Conservation (phyloP, 2,888 invertebrate species). For the Eudasyphora cyanicolor region DNA sequence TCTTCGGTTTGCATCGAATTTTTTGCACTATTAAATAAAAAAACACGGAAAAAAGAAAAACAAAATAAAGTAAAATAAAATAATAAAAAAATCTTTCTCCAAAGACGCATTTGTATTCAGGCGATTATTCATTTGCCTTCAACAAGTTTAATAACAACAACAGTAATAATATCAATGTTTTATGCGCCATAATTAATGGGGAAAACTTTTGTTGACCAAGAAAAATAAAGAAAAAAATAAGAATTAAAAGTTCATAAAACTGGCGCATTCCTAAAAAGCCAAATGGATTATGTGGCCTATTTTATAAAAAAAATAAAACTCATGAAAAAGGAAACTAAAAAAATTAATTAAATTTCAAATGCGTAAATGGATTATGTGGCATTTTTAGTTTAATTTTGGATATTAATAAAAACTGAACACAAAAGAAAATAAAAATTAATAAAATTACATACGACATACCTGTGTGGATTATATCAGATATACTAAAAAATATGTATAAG, state of each 20-base stretch:
- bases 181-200: background rate
- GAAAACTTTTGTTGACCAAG: background rate
- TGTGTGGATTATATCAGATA: too few species aligned
- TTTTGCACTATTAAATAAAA: slow-evolving; percentile 3
- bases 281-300: too few species aligned
- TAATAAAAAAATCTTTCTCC: background rate
- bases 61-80: slow-evolving; percentile 4
- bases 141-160: background rate
- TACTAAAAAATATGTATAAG: too few species aligned
- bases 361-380: too few species aligned
- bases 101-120: background rate
- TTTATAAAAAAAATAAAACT: too few species aligned
- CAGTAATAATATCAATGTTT: background rate
- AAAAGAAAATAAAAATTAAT: too few species aligned
- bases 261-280: background rate
- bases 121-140: slow-evolving; percentile 1
- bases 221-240: background rate
- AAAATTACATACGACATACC: too few species aligned
- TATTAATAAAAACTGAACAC: too few species aligned
- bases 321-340: too few species aligned
- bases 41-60: background rate
- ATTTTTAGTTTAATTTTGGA: too few species aligned
- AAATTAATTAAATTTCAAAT: too few species aligned
- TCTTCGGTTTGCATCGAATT: slow-evolving; percentile 34
- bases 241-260: background rate